A percentile compares a stretch with the other conserved stretches of the same genome.
These are phyloP conservation scores for Neoascia interrupta DNA, from an alignment of 2,888 invertebrate species.

Conservation along the genomic window DNA sequence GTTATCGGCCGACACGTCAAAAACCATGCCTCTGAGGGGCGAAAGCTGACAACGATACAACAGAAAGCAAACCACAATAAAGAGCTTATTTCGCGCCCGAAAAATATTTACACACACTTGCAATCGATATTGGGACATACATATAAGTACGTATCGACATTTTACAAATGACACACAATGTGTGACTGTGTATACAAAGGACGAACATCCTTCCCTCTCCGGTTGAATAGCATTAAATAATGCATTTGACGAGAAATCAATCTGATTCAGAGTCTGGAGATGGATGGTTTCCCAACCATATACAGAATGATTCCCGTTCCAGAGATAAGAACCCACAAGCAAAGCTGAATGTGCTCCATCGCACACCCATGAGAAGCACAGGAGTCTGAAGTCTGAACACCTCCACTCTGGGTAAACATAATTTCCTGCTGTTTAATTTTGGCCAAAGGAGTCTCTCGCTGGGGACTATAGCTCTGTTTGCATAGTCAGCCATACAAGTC, in stretches of 20 bases:
- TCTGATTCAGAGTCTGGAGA: background rate
- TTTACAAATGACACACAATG: slow-evolving; percentile 5
- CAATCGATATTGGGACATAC: no score
- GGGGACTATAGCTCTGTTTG: background rate
- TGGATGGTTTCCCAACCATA: background rate
- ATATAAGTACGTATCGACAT: no score
- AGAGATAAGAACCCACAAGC: no score
- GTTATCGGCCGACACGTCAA: no score
- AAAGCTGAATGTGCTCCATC: background rate
- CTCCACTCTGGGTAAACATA: slow-evolving; percentile 55
- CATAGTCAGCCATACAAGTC: background rate
- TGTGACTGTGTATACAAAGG: background rate
- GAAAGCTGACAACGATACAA: no score
- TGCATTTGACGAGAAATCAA: slow-evolving; percentile 24
- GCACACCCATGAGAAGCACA: no score
- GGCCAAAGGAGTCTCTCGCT: slow-evolving; percentile 16
- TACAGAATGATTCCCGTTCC: no score
- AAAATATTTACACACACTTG: no score
- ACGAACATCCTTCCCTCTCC: background rate
- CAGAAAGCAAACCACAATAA: no score
- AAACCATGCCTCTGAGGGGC: no score
- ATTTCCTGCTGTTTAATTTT: slow-evolving; percentile 64
- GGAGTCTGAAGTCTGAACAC: no score
- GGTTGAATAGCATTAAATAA: slow-evolving; percentile 15
- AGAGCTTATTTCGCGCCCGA: no score